These are phyloP conservation scores for Ligdia adustata DNA, from an alignment of 2,888 invertebrate genomes.

Conservation along the genomic window DNA sequence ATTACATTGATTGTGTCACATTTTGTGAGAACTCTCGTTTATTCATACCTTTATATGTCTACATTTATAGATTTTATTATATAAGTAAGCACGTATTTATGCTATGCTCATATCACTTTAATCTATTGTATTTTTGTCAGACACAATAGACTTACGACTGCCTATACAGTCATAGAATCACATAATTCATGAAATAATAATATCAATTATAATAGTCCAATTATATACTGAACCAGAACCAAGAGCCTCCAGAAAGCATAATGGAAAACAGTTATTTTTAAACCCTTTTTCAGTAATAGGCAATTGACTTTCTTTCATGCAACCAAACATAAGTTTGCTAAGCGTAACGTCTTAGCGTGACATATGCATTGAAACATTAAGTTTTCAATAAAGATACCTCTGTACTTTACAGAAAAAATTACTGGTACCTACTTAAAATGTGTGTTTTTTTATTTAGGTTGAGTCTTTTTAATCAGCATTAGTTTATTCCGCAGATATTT, in stretches of 20 bases:
- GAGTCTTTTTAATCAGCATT: too few relatives aligned
- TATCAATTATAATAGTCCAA: too few relatives aligned
- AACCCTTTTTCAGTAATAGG: conserved; percentile 35
- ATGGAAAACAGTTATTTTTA: neutral
- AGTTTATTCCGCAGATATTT: too few relatives aligned
- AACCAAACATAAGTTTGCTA: neutral
- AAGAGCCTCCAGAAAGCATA: neutral
- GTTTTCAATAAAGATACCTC: too few relatives aligned
- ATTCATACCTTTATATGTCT: conserved; percentile 9
- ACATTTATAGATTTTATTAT: conserved; percentile 12
- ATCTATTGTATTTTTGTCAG: conserved; percentile 5
- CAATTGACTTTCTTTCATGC: conserved; percentile 29
- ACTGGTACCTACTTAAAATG: too few relatives aligned
- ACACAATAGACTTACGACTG: conserved; percentile 2
- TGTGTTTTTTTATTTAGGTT: too few relatives aligned
- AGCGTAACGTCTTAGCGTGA: neutral
- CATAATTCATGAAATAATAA: too few relatives aligned
- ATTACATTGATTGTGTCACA: conserved; percentile 16
- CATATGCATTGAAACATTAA: too few relatives aligned
- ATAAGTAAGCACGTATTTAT: conserved; percentile 14
- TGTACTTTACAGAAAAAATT: too few relatives aligned
- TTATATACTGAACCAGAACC: conserved; percentile 6
- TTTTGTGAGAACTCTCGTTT: conserved; percentile 14
- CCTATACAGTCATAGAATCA: too few relatives aligned
- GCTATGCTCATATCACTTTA: conserved; percentile 10